Evolutionary conservation across 2,113 vertebrate genomes (phyloP), one percentile per base, ranked within the genome.

Genomic region (Hyaena hyaena): DNA sequence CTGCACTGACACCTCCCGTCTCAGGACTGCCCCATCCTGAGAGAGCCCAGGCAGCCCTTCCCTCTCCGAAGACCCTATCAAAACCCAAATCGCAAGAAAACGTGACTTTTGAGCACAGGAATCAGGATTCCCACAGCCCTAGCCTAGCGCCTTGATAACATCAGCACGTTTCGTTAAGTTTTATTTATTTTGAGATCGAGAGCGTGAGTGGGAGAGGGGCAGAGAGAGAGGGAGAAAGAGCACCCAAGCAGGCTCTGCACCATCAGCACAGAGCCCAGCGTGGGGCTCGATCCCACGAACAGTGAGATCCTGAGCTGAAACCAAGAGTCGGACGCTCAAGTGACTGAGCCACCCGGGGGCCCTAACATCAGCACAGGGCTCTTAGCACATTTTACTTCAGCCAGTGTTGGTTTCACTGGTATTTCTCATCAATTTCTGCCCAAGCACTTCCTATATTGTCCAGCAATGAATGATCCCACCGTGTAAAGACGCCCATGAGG

Each of bases 1-100:
- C 39, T 5, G 14, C 53, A 16, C 5, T 1, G 0, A 10, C 33
- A 8, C 31, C 7, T 24, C 61, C 69, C n/a, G 1, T 15, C 63
- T 76, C 81, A 26, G 1, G 4, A 14, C 50, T n/a, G 7, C 50
- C n/a, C 58, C 15, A 0, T n/a, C 24, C 26, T 2, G 6, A 23
- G 23, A 31, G 26, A 50, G 35, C n/a, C 63, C 50, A 88, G 63
- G 58, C 23, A 77, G 48, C 12, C 33, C 50, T 50, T 50, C 50
- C 50, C 76, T 31, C 28, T 61, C 14, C 16, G 73, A 88, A 96
- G 77, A 79, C 1, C 17, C 39, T 39, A 39, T 79, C 33, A 87
- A 82, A 81, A 39, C 26, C 58, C 35, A 82, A 53, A 45, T 35
- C 53, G n/a, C 53, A 87, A 71, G n/a, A 71, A 50, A 61, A 45